Base-by-base conservation (phyloP, 1,140 invertebrate genomes). In the Brachionus plicatilis region DNA sequence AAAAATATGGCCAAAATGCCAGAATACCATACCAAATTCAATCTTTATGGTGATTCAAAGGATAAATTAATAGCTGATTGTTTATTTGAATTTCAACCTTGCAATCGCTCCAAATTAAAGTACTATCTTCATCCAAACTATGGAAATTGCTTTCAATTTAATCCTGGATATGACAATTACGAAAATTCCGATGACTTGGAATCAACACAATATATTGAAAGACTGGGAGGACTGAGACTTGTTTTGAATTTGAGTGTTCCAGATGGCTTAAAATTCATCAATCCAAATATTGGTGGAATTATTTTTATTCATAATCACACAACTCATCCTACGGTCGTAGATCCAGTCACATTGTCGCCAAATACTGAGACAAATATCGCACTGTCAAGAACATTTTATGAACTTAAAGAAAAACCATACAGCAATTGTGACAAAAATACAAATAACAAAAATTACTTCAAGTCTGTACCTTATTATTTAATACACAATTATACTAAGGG, bases 61-160 rank as follows among this genome's bases (percentile, higher is more conserved):
- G 29, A 70, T 8, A 70, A 70, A 14, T n/a, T 70, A 9, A 37
- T 70, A 14, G 27, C 14, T 37, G 11, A 37, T 11, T 70, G 14
- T 33, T 33, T 37, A 12, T 33, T 33, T 37, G 33, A 70, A 33
- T 14, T 70, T 4, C 2, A 41, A 0, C 29, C 66, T 33, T 70
- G 27, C 37, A n/a, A 33, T 70, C 24, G 14, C 14, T 33, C 14
- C 2, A 5, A 29, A 70, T 37, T 70, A 37, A 45, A 75, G 24
- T 75, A 45, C 45, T 20, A 45, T 45, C 20, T 20, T 75, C 37
- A 75, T 24, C 27, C 41, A 11, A n/a, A 45, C 45, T 75, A 75
- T 45, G 70, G 70, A 45, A 80, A 80, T 60, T 80, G 78, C 24
- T 80, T 17, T 27, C 45, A 56, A 56, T 80, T 80, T 9, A 80